phyloP scores from a whole-genome alignment of 2,888 invertebrate species.

The Campoplex nolae region DNA sequence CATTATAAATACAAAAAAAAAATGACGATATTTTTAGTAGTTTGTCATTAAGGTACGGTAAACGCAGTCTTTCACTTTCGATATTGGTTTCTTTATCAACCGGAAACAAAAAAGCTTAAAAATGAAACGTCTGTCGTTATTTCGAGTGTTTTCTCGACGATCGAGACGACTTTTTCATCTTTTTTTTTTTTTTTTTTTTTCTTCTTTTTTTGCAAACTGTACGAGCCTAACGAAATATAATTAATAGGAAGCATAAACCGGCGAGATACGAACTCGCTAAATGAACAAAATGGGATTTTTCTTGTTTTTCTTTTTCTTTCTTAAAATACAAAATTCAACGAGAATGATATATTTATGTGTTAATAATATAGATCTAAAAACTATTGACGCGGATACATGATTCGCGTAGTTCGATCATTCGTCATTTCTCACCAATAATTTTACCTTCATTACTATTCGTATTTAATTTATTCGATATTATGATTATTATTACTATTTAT shows the following conservation, averaged over 20 bases:
- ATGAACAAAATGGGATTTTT: slow-evolving; percentile 49
- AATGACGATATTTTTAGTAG: slow-evolving; percentile 57
- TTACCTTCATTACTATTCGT: slow-evolving; percentile 15
- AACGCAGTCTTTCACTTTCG: slow-evolving; percentile 74
- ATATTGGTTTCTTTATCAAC: slow-evolving; percentile 60
- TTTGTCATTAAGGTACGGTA: slow-evolving; percentile 68
- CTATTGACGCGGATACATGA: slow-evolving; percentile 41
- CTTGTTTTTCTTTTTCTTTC: background rate
- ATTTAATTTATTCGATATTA: slow-evolving; percentile 35
- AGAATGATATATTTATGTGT: slow-evolving; percentile 36
- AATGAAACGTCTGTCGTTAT: slow-evolving; percentile 13
- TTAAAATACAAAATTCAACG: slow-evolving; percentile 57
- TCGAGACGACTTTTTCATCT: background rate
- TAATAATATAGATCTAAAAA: slow-evolving; percentile 3
- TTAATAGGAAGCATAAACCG: slow-evolving; percentile 71
- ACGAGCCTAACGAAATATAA: slow-evolving; percentile 59
- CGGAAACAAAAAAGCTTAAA: slow-evolving; percentile 36
- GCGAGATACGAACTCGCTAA: slow-evolving; percentile 40
- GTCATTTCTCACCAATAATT: slow-evolving; percentile 5
- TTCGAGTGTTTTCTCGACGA: background rate
- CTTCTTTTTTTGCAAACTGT: slow-evolving; percentile 24
- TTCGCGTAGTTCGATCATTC: slow-evolving; percentile 25
- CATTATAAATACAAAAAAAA: slow-evolving; percentile 72
- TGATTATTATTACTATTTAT: slow-evolving; percentile 35
- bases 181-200: background rate